Base-by-base conservation (phyloP, 2,113 vertebrate genomes). In the Notiomystis cincta region DNA sequence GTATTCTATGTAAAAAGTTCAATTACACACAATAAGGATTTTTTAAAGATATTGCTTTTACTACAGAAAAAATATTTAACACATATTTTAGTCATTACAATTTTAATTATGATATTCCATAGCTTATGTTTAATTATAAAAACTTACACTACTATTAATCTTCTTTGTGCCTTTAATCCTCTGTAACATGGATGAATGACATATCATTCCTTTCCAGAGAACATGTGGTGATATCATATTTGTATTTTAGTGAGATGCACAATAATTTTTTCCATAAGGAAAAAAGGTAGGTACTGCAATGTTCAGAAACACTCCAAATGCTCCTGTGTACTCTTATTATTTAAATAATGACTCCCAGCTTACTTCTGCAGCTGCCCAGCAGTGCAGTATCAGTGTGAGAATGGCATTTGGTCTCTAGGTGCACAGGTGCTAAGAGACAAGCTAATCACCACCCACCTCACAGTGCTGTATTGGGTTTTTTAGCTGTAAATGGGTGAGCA, bases 111-210 rank as follows among this genome's bases (percentile, higher is more conserved):
- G 33, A 75, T 73, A 64, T 73, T 82, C 42, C 37, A 66, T 62
- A 75, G 15, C 5, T 76, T 84, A 13, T 82, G 60, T 60, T 96
- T 96, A 73, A 62, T 87, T 88, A 66, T 4, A 27, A 92, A 90
- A 69, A 9, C 10, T 91, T 89, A 9, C 14, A 75, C 70, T 88
- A 20, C 17, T 65, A 53, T 14, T 50, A 45, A 64, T 64, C 5
- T 51, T 70, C 21, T 42, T 90, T 50, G 21, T 44, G 8, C 10
- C 16, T 75, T 30, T 64, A 71, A 31, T 72, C 6, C 13, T 60
- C 16, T 69, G 18, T 57, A 67, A 38, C 3, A 22, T 14, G 9
- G 13, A 65, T 45, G 70, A 89, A 65, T 70, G 53, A n/a, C 10
- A 6, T 44, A 61, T 72, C 18, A 58, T 81, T 62, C 27, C 56